phyloP scores from a whole-genome alignment of 1,140 invertebrate genomes.

The Drosophila paulistorum region DNA sequence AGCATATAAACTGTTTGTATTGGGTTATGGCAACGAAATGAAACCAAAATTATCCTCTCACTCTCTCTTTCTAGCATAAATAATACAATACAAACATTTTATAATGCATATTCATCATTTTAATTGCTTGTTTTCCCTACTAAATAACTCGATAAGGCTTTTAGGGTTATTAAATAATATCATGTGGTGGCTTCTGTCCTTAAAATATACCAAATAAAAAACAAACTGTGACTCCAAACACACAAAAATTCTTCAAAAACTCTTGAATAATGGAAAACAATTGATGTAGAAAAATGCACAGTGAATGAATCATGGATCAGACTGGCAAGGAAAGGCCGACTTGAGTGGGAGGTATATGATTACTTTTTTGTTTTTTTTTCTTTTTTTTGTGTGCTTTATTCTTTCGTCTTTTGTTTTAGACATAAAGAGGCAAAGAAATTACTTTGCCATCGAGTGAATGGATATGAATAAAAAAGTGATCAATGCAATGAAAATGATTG shows the following conservation, averaged over 20 bases:
- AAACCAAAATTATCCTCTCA: slow-evolving; percentile 37
- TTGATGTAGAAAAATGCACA: slow-evolving; percentile 54
- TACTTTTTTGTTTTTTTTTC: slow-evolving; percentile 63
- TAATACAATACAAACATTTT: slow-evolving; percentile 55
- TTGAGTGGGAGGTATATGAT: slow-evolving; percentile 55
- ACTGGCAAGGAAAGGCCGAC: neutral
- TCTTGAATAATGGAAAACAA: slow-evolving; percentile 38
- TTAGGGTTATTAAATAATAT: slow-evolving; percentile 66
- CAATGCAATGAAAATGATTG: slow-evolving; percentile 80
- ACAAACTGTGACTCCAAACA: slow-evolving; percentile 38
- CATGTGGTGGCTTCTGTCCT: slow-evolving; percentile 18
- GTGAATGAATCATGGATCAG: slow-evolving; percentile 8
- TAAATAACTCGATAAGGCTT: slow-evolving; percentile 81
- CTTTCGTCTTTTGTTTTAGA: slow-evolving; percentile 20
- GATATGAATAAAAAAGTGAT: slow-evolving; percentile 80
- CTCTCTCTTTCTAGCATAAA: slow-evolving; percentile 27
- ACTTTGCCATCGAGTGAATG: slow-evolving; percentile 79
- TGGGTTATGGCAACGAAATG: slow-evolving; percentile 13
- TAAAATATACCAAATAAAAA: slow-evolving; percentile 17
- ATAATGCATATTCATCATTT: slow-evolving; percentile 82
- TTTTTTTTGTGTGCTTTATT: slow-evolving; percentile 57
- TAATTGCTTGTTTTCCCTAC: slow-evolving; percentile 79
- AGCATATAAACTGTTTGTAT: slow-evolving; percentile 78
- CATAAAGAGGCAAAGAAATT: slow-evolving; percentile 76
- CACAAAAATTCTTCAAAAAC: neutral